Evolutionary conservation across 2,797 vertebrate genomes (phyloP).

Genomic region (Pseudomugil gertrudae): DNA sequence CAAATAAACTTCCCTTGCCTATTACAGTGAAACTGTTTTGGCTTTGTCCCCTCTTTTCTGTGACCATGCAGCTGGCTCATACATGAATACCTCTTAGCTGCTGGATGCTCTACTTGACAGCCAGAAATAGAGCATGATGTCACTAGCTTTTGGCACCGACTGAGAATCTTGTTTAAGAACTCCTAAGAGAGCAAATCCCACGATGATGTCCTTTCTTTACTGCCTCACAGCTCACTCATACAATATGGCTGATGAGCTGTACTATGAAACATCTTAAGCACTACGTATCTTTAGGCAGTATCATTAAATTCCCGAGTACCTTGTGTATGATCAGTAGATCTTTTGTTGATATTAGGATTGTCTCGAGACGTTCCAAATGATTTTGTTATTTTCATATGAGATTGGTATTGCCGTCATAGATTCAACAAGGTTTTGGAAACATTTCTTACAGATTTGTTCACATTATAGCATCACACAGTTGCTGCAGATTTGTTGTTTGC

Average conservation of each 20-base stretch:
- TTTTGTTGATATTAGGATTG: background rate
- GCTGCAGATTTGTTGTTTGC: too few relatives aligned
- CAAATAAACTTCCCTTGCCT: too few relatives aligned
- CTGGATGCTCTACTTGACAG: constrained; percentile 72
- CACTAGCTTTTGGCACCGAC: constrained; percentile 65
- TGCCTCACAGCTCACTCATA: constrained; percentile 20
- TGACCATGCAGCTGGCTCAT: constrained; percentile 69
- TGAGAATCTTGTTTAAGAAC: constrained; percentile 64
- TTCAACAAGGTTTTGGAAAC: too few relatives aligned
- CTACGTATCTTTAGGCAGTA: constrained; percentile 3
- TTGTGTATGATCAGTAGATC: background rate
- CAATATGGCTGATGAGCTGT: background rate
- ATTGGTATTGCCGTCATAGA: too few relatives aligned
- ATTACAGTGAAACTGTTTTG: too few relatives aligned
- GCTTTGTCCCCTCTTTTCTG: constrained; percentile 35
- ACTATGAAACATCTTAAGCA: background rate
- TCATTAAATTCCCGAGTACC: background rate
- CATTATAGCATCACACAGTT: too few relatives aligned
- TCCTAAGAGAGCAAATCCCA: constrained; percentile 42
- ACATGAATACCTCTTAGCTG: constrained; percentile 78
- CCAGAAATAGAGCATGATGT: constrained; percentile 79
- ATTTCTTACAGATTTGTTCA: too few relatives aligned
- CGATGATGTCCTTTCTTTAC: constrained; percentile 26
- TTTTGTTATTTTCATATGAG: too few relatives aligned
- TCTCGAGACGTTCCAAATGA: too few relatives aligned